A percentile compares a stretch with the other conserved stretches of the same genome.
phyloP scores from a whole-genome alignment of 1,140 invertebrate species.

The Drosophila burlai region DNA sequence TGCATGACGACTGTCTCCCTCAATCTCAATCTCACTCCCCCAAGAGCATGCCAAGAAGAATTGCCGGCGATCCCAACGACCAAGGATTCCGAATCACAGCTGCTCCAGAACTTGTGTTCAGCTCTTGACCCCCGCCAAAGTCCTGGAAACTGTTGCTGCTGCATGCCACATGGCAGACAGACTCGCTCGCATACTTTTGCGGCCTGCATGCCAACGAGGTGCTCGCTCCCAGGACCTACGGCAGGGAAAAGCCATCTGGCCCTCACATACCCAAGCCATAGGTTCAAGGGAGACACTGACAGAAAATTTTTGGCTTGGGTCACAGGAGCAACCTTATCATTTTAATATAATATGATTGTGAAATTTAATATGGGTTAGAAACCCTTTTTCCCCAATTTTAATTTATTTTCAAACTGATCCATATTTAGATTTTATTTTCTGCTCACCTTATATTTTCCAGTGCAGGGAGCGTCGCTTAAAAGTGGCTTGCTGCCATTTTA shows the following conservation, averaged over 20 bases:
- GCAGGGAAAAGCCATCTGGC: conserved; percentile 19
- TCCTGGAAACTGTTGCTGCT: conserved; percentile 44
- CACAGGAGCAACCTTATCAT: neutral
- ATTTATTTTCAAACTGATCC: neutral
- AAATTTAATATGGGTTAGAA: neutral
- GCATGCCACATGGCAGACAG: conserved; percentile 49
- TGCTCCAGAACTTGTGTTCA: conserved; percentile 26
- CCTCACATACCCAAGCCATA: neutral
- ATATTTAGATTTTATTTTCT: neutral
- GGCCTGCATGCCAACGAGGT: conserved; percentile 59
- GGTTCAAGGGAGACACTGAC: neutral
- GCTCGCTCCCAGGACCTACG: conserved; percentile 24
- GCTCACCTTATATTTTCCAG: neutral
- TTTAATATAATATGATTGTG: neutral
- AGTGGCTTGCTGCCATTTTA: conserved; percentile 23
- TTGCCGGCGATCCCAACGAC: conserved; percentile 21
- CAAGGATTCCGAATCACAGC: conserved; percentile 31
- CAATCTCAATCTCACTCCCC: conserved; percentile 18
- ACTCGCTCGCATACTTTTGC: conserved; percentile 58
- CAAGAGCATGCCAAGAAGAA: conserved; percentile 15
- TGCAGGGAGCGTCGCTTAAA: neutral
- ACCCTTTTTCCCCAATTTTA: neutral
- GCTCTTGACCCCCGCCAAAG: conserved; percentile 32
- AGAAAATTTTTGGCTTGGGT: neutral
- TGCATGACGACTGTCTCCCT: conserved; percentile 12